These are phyloP conservation scores for Homarus americanus DNA, from an alignment of 1,140 invertebrate species.

Conservation along the genomic window DNA sequence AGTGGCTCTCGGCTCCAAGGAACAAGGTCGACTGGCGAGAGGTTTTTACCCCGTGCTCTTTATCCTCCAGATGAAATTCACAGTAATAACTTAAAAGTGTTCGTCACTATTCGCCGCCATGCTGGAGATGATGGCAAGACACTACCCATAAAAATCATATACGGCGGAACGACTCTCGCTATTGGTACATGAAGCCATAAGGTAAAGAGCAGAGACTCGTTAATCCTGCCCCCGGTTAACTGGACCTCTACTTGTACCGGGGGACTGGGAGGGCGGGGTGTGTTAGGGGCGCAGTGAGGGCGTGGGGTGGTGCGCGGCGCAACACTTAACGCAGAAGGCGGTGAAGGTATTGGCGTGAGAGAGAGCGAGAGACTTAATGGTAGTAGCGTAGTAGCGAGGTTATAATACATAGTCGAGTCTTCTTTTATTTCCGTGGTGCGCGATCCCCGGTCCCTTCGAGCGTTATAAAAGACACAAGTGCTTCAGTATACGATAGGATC, in stretches of 20 bases:
- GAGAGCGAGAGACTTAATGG: too few relatives aligned
- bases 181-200: constrained; percentile 59
- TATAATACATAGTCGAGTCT: constrained; percentile 30
- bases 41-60: background rate
- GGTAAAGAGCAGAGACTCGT: constrained; percentile 52
- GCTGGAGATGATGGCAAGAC: constrained; percentile 40
- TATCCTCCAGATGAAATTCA: constrained; percentile 52
- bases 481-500: constrained; percentile 53
- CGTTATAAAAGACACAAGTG: constrained; percentile 51
- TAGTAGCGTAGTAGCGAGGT: background rate
- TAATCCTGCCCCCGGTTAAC: constrained; percentile 45
- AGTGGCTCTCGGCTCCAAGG: background rate
- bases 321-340: background rate
- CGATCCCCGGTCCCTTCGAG: constrained; percentile 41
- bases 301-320: background rate
- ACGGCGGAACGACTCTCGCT: constrained; percentile 44
- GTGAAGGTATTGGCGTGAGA: too few relatives aligned
- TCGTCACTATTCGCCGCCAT: constrained; percentile 48
- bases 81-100: constrained; percentile 56
- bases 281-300: background rate
- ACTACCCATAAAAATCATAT: constrained; percentile 61
- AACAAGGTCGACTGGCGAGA: background rate
- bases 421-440: constrained; percentile 24
- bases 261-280: background rate
- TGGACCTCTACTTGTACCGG: background rate